Percentiles rank a stretch among this genome's conserved stretches.
Evolutionary conservation across 2,113 vertebrate species (phyloP).

Genomic region (Columba livia): DNA sequence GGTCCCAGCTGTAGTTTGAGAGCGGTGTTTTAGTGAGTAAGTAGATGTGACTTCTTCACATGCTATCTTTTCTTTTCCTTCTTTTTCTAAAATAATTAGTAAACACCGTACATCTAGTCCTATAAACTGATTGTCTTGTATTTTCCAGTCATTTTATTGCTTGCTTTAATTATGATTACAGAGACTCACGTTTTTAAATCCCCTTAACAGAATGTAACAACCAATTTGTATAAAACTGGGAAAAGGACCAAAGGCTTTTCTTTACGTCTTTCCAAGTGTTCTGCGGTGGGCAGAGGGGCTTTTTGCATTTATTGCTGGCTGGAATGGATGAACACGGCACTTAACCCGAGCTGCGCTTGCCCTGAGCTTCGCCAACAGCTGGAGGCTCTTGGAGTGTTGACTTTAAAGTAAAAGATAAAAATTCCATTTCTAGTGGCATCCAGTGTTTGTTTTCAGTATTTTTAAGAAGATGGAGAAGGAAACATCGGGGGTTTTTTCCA

Average conservation of each 20-base stretch:
- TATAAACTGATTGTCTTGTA: conserved; percentile 37
- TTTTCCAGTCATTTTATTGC: conserved; percentile 63
- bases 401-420: neutral
- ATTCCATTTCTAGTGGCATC: neutral
- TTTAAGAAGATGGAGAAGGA: neutral
- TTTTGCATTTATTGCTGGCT: neutral
- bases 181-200: conserved; percentile 66
- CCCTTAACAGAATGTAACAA: conserved; percentile 44
- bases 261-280: neutral
- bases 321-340: neutral
- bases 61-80: neutral
- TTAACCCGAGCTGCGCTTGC: neutral
- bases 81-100: conserved; percentile 56
- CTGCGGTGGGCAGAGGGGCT: neutral
- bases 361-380: neutral
- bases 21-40: neutral
- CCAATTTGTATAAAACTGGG: conserved; percentile 31
- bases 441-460: neutral
- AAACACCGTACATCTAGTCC: neutral
- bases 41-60: neutral
- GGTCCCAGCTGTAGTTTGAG: conserved; percentile 61
- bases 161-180: conserved; percentile 69
- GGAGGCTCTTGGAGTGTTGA: neutral
- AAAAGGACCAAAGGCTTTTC: neutral
- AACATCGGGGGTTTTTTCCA: neutral